Evolutionary conservation across 2,797 vertebrate genomes (phyloP).

Genomic region (Poecilia picta): DNA sequence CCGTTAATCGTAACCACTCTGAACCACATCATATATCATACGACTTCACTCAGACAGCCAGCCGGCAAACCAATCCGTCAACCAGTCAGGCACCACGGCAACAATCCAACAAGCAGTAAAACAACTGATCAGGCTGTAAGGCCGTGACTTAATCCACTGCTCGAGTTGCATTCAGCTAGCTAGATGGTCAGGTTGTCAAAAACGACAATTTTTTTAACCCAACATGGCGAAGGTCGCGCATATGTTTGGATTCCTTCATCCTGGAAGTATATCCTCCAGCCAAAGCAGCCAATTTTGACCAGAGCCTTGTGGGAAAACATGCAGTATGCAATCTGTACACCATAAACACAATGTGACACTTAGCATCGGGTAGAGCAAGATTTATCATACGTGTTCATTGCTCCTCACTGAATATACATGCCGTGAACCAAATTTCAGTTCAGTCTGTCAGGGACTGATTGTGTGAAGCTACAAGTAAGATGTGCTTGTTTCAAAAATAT

Average conservation of each 20-base stretch:
- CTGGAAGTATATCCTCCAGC: conserved; percentile 41
- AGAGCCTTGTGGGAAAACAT: conserved; percentile 60
- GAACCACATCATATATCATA: conserved; percentile 77
- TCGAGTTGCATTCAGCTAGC: conserved; percentile 36
- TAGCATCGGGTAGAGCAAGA: conserved; percentile 65
- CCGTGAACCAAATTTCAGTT: conserved; percentile 59
- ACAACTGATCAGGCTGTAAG: conserved; percentile 54
- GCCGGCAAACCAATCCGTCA: conserved; percentile 65
- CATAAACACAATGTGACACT: conserved; percentile 76
- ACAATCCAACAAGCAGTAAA: conserved; percentile 58
- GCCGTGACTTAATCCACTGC: conserved; percentile 39
- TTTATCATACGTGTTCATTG: conserved; percentile 69
- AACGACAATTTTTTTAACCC: conserved; percentile 43
- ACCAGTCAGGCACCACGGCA: conserved; percentile 62
- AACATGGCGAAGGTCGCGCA: conserved; percentile 24
- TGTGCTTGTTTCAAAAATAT: conserved; percentile 45
- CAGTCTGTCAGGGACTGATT: conserved; percentile 51
- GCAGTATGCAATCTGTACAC: conserved; percentile 70
- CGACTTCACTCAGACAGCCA: conserved; percentile 66
- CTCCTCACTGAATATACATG: conserved; percentile 54
- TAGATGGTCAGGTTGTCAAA: conserved; percentile 47
- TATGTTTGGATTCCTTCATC: conserved; percentile 29
- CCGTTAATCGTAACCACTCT: conserved; percentile 72
- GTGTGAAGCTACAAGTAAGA: conserved; percentile 55
- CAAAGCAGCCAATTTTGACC: conserved; percentile 51